Percentiles rank a stretch among this genome's conserved stretches.
phyloP scores from a whole-genome alignment of 2,888 invertebrate genomes.

The Hemithea aestivaria region DNA sequence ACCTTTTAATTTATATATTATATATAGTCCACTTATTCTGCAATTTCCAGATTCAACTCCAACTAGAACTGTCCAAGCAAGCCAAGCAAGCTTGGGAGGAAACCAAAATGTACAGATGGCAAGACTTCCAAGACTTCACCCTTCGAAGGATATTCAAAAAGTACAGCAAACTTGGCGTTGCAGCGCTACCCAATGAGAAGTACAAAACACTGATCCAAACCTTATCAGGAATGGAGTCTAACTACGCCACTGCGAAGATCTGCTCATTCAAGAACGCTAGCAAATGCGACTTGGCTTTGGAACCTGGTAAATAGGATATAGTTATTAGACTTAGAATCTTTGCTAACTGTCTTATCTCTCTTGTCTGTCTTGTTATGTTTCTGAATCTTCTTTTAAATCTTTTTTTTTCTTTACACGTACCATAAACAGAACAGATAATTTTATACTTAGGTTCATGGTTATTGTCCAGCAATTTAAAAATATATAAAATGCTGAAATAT shows the following conservation, averaged over 20 bases:
- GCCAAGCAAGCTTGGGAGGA: conserved; percentile 83
- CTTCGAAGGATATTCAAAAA: conserved; percentile 87
- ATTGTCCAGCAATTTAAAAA: too few relatives aligned
- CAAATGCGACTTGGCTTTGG: conserved; percentile 85
- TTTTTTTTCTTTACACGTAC: too few relatives aligned
- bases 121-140: conserved; percentile 82
- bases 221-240: conserved; percentile 85
- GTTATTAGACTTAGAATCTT: too few relatives aligned
- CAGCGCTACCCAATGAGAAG: conserved; percentile 85
- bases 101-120: conserved; percentile 85
- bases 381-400: too few relatives aligned
- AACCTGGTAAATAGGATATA: conserved; percentile 80
- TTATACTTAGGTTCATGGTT: too few relatives aligned
- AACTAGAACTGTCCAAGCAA: conserved; percentile 68
- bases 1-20: too few relatives aligned
- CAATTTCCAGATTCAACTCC: conserved; percentile 56
- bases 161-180: conserved; percentile 84
- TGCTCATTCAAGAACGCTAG: conserved; percentile 82
- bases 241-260: conserved; percentile 87
- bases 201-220: conserved; percentile 80
- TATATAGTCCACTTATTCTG: too few relatives aligned
- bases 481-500: too few relatives aligned
- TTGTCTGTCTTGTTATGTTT: too few relatives aligned
- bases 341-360: too few relatives aligned
- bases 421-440: too few relatives aligned